Percentiles rank a stretch among this genome's conserved stretches.
Conservation (phyloP, 2,113 vertebrate genomes). For the Todiramphus saurophagus region DNA sequence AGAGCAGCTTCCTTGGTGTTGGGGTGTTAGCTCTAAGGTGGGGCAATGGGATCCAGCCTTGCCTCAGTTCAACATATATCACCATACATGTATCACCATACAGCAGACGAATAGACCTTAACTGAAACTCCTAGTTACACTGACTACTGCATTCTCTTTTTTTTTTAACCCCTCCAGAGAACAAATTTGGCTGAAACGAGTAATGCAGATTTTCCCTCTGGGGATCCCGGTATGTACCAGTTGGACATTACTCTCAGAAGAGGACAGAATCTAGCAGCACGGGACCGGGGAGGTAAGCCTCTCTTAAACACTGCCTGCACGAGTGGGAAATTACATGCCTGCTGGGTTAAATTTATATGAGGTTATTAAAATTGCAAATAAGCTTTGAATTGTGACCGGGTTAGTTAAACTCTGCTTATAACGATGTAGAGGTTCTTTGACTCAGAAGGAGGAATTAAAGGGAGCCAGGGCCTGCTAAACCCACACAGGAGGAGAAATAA, state of each 20-base stretch:
- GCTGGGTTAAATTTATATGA: background rate
- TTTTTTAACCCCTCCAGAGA: constrained; percentile 71
- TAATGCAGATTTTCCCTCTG: constrained; percentile 82
- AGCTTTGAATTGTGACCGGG: background rate
- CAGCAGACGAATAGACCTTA: background rate
- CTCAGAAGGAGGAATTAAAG: background rate
- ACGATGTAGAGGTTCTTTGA: background rate
- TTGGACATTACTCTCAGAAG: constrained; percentile 89
- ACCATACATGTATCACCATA: no score
- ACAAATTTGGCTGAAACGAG: constrained; percentile 79
- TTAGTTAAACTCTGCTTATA: background rate
- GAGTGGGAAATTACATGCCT: background rate
- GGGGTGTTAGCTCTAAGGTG: background rate
- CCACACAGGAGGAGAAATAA: background rate
- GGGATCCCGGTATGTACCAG: constrained; percentile 89
- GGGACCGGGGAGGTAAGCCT: constrained; percentile 88
- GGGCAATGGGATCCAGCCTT: background rate
- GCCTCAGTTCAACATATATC: background rate
- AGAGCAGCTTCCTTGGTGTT: background rate
- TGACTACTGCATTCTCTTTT: background rate
- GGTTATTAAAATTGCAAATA: background rate
- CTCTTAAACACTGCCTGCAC: background rate
- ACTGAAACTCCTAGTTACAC: background rate
- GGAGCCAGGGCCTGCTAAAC: background rate
- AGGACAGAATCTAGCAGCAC: constrained; percentile 90